Percentiles rank a stretch among this genome's conserved stretches.
Conservation (phyloP, 2,113 vertebrate species). For the Australoheros scitulus region DNA sequence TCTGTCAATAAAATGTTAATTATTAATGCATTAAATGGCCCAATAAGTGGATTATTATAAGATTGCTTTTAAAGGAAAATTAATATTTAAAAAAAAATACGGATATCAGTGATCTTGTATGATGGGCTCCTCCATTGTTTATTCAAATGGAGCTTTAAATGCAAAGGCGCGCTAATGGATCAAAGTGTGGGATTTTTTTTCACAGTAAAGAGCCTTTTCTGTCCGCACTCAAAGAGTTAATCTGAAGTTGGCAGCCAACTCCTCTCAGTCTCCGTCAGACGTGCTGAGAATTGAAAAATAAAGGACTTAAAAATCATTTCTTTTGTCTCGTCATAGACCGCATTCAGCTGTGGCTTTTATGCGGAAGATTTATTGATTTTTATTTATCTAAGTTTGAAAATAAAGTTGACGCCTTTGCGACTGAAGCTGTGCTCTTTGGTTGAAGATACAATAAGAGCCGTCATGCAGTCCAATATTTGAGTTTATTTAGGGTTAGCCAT, state of each 20-base stretch:
- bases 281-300: conserved; percentile 70
- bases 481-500: neutral
- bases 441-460: neutral
- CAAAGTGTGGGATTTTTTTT: neutral
- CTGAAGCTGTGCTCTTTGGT: neutral
- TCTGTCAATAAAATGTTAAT: neutral
- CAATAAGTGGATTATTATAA: too few relatives aligned
- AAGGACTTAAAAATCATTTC: conserved; percentile 59
- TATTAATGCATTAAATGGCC: neutral
- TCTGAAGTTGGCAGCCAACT: conserved; percentile 76
- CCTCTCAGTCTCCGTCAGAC: conserved; percentile 66
- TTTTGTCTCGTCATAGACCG: conserved; percentile 48
- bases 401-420: conserved; percentile 7
- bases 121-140: neutral
- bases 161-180: conserved; percentile 23
- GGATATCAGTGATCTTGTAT: neutral
- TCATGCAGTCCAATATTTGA: neutral
- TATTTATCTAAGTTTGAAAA: neutral
- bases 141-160: conserved; percentile 5
- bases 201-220: conserved; percentile 49
- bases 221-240: conserved; percentile 76
- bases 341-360: conserved; percentile 20
- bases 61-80: too few relatives aligned
- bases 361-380: neutral
- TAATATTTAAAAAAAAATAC: neutral